Conservation (phyloP, 2,797 vertebrate species). For the Labroides dimidiatus region DNA sequence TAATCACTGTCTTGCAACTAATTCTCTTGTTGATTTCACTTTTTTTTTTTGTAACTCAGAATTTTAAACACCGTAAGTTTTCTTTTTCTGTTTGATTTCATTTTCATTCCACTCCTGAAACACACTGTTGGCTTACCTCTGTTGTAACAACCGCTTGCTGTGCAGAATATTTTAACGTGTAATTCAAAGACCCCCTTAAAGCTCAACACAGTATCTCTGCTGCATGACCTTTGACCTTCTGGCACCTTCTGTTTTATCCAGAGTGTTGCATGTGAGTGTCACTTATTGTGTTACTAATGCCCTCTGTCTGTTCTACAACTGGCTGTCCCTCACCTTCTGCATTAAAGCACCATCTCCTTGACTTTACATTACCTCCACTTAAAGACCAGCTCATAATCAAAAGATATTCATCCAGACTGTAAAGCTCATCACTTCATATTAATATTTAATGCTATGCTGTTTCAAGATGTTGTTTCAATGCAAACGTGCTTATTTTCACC, state of each 20-base stretch:
- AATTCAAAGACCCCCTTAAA: constrained; percentile 13
- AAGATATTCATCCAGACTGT: constrained; percentile 1
- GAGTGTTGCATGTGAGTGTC: constrained; percentile 58
- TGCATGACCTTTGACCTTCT: constrained; percentile 52
- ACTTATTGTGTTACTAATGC: constrained; percentile 27
- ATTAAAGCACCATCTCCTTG: constrained; percentile 1
- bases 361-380: constrained; percentile 16
- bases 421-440: constrained; percentile 8
- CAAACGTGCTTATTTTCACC: constrained; percentile 32
- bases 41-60: constrained; percentile 60
- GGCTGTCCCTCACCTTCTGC: neutral
- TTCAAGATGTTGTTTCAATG: constrained; percentile 1
- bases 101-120: constrained; percentile 31
- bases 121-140: constrained; percentile 12
- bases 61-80: constrained; percentile 80
- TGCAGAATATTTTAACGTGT: constrained; percentile 38
- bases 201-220: constrained; percentile 28
- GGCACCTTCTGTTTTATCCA: constrained; percentile 39
- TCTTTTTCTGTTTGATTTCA: constrained; percentile 32
- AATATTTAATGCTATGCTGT: constrained; percentile 16
- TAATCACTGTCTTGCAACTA: constrained; percentile 58
- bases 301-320: constrained; percentile 32
- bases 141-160: constrained; percentile 11
- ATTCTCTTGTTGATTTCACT: constrained; percentile 50
- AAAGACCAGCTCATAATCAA: constrained; percentile 32